These are phyloP conservation scores for Tyria jacobaeae DNA, from an alignment of 2,888 invertebrate genomes.

Conservation along the genomic window DNA sequence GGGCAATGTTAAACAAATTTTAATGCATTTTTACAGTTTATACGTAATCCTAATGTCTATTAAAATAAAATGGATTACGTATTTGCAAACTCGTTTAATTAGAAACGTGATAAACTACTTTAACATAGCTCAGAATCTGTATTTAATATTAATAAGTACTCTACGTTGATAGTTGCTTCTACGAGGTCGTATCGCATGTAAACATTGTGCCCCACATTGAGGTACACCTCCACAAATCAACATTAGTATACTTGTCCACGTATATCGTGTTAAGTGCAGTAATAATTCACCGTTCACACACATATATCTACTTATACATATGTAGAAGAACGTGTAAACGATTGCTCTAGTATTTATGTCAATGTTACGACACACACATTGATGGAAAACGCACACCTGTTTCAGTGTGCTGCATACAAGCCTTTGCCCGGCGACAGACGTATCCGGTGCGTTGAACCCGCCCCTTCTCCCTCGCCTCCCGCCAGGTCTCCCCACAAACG, in stretches of 20 bases:
- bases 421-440: conserved; percentile 76
- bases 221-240: conserved; percentile 67
- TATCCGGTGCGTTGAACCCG: conserved; percentile 84
- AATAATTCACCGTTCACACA: conserved; percentile 67
- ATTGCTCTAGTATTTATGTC: conserved; percentile 79
- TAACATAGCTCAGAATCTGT: conserved; percentile 63
- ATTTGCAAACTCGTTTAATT: conserved; percentile 32
- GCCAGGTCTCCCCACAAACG: conserved; percentile 53
- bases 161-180: conserved; percentile 54
- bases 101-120: conserved; percentile 30
- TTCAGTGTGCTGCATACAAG: conserved; percentile 66
- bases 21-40: neutral
- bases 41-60: neutral
- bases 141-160: conserved; percentile 53
- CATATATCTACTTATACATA: conserved; percentile 39
- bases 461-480: conserved; percentile 56
- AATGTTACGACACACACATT: conserved; percentile 78
- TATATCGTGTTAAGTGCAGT: conserved; percentile 68
- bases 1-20: neutral
- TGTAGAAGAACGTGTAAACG: conserved; percentile 58
- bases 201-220: conserved; percentile 77
- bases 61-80: conserved; percentile 1
- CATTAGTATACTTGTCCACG: conserved; percentile 64
- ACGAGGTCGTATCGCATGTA: conserved; percentile 72
- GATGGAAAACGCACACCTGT: conserved; percentile 68